These are phyloP conservation scores for Brachypteracias leptosomus DNA, from an alignment of 2,113 vertebrate species.

Conservation along the genomic window DNA sequence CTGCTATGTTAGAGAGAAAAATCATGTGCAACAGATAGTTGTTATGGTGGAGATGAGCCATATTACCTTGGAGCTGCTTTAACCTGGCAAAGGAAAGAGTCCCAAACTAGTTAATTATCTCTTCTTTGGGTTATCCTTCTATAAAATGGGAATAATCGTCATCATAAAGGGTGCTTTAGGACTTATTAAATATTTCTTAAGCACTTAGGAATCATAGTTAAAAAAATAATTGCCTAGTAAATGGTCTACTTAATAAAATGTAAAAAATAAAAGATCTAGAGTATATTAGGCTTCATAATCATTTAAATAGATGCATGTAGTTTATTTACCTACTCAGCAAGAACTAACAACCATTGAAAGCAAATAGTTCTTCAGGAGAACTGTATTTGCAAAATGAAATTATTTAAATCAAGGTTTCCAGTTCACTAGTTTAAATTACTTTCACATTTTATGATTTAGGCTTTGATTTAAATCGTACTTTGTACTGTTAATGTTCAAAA, in stretches of 20 bases:
- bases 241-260: slow-evolving; percentile 34
- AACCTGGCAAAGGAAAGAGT: not conserved
- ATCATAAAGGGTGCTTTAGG: not conserved
- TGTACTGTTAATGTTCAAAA: slow-evolving; percentile 18
- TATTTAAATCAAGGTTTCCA: slow-evolving; percentile 38
- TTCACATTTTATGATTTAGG: slow-evolving; percentile 5
- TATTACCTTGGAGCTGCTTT: not conserved
- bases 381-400: not conserved
- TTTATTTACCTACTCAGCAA: slow-evolving; percentile 22
- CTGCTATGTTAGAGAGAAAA: not conserved
- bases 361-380: slow-evolving; percentile 7
- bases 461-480: slow-evolving; percentile 45
- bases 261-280: not conserved
- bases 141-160: not conserved
- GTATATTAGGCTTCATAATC: not conserved
- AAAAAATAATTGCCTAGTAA: slow-evolving; percentile 38
- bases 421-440: slow-evolving; percentile 34
- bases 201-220: not conserved
- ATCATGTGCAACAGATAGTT: not conserved
- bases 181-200: slow-evolving; percentile 20
- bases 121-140: slow-evolving; percentile 4
- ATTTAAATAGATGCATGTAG: not conserved
- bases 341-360: not conserved
- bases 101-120: not conserved
- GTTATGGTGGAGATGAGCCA: not conserved